These are phyloP conservation scores for Calyptomena viridis DNA, from an alignment of 2,113 vertebrate genomes.

Conservation along the genomic window DNA sequence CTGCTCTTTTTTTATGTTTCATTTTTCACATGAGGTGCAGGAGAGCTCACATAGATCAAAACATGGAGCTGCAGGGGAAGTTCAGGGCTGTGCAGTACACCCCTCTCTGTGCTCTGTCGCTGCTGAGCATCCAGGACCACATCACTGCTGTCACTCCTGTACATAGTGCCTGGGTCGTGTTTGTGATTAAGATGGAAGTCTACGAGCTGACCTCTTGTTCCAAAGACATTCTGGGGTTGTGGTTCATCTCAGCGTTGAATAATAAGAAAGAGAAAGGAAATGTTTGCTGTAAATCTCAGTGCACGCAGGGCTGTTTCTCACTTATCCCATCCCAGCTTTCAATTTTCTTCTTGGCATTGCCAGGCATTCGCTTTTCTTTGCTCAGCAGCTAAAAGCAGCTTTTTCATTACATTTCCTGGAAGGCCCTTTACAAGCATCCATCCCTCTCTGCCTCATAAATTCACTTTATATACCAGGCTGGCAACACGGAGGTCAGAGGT, in stretches of 20 bases:
- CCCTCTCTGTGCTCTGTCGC: accelerated
- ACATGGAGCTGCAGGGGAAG: neutral
- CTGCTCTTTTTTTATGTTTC: neutral
- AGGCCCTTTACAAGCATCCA: slow-evolving; percentile 33
- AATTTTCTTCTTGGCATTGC: slow-evolving; percentile 54
- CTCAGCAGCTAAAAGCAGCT: slow-evolving; percentile 51
- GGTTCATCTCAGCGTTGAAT: slow-evolving; percentile 47
- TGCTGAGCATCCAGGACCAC: neutral
- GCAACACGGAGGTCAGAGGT: slow-evolving; percentile 33
- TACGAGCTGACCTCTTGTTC: neutral
- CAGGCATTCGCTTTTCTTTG: slow-evolving; percentile 29
- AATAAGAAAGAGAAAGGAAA: slow-evolving; percentile 53
- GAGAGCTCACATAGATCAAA: neutral
- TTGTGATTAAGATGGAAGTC: slow-evolving; percentile 12
- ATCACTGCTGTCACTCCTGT: neutral
- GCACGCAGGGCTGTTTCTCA: neutral
- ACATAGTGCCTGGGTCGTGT: neutral
- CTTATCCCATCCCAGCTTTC: slow-evolving; percentile 32
- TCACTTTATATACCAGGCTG: slow-evolving; percentile 54
- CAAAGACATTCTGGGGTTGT: neutral
- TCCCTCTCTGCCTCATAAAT: slow-evolving; percentile 61
- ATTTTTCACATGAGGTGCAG: neutral
- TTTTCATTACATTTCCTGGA: slow-evolving; percentile 69
- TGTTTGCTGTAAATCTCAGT: slow-evolving; percentile 44
- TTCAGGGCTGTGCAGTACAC: neutral